A percentile compares a stretch with the other conserved stretches of the same genome.
Evolutionary conservation across 2,797 vertebrate genomes (phyloP).

Genomic region (Sebastes dallii): DNA sequence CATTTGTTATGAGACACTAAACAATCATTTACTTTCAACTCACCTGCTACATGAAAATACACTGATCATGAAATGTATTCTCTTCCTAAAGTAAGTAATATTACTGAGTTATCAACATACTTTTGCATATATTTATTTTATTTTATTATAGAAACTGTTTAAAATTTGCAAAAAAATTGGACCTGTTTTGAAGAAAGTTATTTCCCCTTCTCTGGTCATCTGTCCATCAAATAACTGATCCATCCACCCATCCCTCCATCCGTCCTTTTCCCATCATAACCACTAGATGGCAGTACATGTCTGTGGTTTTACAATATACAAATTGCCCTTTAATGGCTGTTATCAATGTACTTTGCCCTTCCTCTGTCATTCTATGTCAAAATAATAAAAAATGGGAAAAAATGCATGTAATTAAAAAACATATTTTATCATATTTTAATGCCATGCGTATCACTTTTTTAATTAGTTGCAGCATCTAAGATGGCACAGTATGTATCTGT

Average conservation of each 20-base stretch:
- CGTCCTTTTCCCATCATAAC: not conserved
- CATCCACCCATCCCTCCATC: not conserved
- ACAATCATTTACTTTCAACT: not conserved
- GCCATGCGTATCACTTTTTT: not conserved
- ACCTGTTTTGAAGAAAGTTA: not conserved
- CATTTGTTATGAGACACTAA: not conserved
- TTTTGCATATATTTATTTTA: not conserved
- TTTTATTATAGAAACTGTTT: not conserved
- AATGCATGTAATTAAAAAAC: slow-evolving; percentile 13
- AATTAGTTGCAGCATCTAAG: not conserved
- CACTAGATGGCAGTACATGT: slow-evolving; percentile 82
- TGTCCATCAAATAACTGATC: not conserved
- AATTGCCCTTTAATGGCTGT: slow-evolving; percentile 33
- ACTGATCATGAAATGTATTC: not conserved
- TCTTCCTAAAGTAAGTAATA: not conserved
- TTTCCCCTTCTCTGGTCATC: not conserved
- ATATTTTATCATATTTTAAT: not conserved
- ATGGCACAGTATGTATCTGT: not conserved
- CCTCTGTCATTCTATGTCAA: slow-evolving; percentile 42
- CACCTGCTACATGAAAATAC: not conserved
- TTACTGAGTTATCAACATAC: not conserved
- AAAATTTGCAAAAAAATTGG: not conserved
- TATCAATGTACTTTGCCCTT: slow-evolving; percentile 44
- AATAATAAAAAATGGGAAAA: slow-evolving; percentile 6
- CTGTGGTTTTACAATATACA: slow-evolving; percentile 34